Evolutionary conservation across 2,113 vertebrate genomes (phyloP), one percentile per base, ranked within the genome.

Genomic region (Myrmophylax atrothorax): DNA sequence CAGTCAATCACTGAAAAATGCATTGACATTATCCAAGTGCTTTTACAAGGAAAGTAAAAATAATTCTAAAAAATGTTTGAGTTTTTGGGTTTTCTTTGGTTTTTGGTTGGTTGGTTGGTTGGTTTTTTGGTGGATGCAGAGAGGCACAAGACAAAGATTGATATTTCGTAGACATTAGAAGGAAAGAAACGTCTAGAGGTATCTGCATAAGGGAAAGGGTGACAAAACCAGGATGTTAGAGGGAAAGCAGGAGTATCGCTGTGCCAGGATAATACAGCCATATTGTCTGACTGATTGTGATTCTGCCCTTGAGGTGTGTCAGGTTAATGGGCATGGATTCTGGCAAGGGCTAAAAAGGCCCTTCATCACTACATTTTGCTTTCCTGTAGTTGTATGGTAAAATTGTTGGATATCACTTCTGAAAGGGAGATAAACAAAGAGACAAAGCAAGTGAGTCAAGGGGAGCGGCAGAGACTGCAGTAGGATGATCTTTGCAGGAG

Each of bases 11-110:
- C 31, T 55, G 72, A 37, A 86, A 88, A 90, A 66, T 53, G 24
- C 14, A 4, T 16, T 62, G 50, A 70, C 19, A 46, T 63, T 56
- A 50, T 63, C 55, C 67, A 33, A 42, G 19, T 63, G 3, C 7
- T 86, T 92, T 89, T 59, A 74, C 2, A 74, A 33, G 5, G 14
- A 80, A 89, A 62, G 7, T 20, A 73, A 90, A 87, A 87, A 44
- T 22, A 20, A 5, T 53, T 56, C 1, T 1, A 3, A 20, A 53
- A 55, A 46, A 8, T 2, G 0, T 12, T 58, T 72, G 33, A 14
- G 37, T 2, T 44, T 33, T 33, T 16, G 1, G 7, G 33, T 50
- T 42, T 33, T 7, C 2, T 46, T 53, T 37, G 5, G 7, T 22
- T 22, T 47, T 47, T 5, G 2, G 6, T 63, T 40, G 40, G 40